These are phyloP conservation scores for Drosophila dives DNA, from an alignment of 2,888 invertebrate species.

Conservation along the genomic window DNA sequence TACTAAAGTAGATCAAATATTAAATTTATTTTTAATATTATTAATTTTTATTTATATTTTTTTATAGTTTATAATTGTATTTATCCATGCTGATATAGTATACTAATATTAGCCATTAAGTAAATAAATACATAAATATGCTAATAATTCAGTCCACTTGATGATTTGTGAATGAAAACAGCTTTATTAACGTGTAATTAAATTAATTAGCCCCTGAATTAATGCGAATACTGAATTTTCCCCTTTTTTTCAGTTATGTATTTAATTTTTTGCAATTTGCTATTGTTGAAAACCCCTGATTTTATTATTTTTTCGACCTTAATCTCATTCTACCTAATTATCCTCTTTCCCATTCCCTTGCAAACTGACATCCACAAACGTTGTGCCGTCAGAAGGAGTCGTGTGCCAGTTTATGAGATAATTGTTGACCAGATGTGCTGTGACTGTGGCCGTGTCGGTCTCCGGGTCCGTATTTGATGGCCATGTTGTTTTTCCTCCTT, in stretches of 20 bases:
- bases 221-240: background rate
- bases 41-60: too few relatives aligned
- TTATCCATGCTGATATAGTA: background rate
- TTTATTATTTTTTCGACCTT: background rate
- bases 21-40: too few relatives aligned
- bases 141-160: background rate
- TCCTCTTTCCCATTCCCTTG: background rate
- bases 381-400: conserved; percentile 7
- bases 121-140: background rate
- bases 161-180: background rate
- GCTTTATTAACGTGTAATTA: conserved; percentile 13
- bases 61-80: background rate
- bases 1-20: background rate
- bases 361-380: background rate
- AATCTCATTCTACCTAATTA: background rate
- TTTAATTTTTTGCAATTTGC: conserved; percentile 18
- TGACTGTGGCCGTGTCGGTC: conserved; percentile 7
- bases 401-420: conserved; percentile 51
- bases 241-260: background rate
- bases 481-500: background rate
- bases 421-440: conserved; percentile 51
- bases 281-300: conserved; percentile 15
- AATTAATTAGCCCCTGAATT: conserved; percentile 29
- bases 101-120: background rate
- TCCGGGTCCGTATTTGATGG: background rate